Percentiles rank a stretch among this genome's conserved stretches.
Conservation (phyloP, 2,888 invertebrate species). For the Agrilus cyanescens region DNA sequence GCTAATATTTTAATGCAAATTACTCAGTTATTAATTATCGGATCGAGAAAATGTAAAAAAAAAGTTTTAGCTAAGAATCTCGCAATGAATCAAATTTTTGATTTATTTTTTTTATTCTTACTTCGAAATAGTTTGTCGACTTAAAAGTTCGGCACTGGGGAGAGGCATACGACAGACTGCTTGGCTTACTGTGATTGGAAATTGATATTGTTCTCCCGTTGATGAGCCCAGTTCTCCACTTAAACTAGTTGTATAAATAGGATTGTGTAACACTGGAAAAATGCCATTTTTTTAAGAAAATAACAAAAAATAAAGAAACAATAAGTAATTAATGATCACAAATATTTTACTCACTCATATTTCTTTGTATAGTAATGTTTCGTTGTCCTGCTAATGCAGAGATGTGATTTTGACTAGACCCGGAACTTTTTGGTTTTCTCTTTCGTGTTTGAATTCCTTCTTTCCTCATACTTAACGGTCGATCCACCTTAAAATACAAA, state of each 20-base stretch:
- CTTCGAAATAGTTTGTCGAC: constrained; percentile 15
- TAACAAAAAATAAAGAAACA: neutral
- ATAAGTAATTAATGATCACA: neutral
- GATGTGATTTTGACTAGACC: constrained; percentile 15
- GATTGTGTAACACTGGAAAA: constrained; percentile 9
- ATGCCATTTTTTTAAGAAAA: neutral
- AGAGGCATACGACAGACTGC: constrained; percentile 10
- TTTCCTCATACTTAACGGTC: constrained; percentile 96
- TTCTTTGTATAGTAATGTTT: constrained; percentile 8
- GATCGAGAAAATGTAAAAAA: no score
- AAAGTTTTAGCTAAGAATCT: no score
- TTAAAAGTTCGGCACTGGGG: constrained; percentile 14
- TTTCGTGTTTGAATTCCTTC: constrained; percentile 97
- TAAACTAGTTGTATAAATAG: constrained; percentile 12
- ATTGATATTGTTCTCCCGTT: constrained; percentile 18
- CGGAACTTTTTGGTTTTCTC: constrained; percentile 67
- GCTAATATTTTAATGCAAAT: no score
- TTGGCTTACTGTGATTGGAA: constrained; percentile 14
- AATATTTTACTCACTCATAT: constrained; percentile 12
- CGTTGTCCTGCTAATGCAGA: constrained; percentile 24
- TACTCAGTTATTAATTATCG: no score
- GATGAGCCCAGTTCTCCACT: constrained; percentile 10
- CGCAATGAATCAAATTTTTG: no score
- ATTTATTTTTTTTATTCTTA: constrained; percentile 9
- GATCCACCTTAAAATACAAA: constrained; percentile 59